Base-by-base conservation (phyloP, 2,888 invertebrate species). In the Tipula vernalis region DNA sequence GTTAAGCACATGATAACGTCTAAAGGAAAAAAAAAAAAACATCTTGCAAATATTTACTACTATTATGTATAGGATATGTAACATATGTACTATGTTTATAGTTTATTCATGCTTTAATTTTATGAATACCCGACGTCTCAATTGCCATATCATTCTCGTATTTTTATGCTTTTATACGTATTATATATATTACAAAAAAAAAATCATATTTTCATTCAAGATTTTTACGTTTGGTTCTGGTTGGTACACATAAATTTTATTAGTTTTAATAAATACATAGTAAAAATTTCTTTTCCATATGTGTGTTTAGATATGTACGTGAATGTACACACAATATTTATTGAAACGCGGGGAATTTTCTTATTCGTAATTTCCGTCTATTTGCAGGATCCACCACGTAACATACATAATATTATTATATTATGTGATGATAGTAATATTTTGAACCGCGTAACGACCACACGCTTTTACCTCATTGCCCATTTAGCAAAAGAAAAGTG, bases 51-150 rank as follows among this genome's bases (percentile, higher is more conserved):
- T n/a, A 83, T 36, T 36, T 36, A 83, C 10, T 36, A 83, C 83
- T 13, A 36, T 3, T 83, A 44, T 44, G 13, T 83, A 44, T 44
- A 44, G 44, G 83, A 83, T 83, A 36, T 36, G 36, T 12, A 36
- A 84, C 39, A 84, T 84, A 84, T 36, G 13, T 83, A 36, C 83
- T 83, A 36, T 83, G 41, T 84, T 84, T 84, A 71, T 71, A 71
- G 71, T 71, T 71, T 71, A 71, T 71, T 71, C 41, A 39, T 84
- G 15, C 41, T 39, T 84, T 84, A 39, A 84, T 84, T 84, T 84
- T 84, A 84, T 41, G 84, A 39, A 36, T 36, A 36, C 84, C 84
- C 84, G 84, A 84, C 84, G 84, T 84, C 84, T 84, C 84, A 84
- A 84, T 84, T 39, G 84, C 84, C 84, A 36, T 71, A 71, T 71